phyloP scores from a whole-genome alignment of 2,797 vertebrate species.

The Pipistrellus nathusii region DNA sequence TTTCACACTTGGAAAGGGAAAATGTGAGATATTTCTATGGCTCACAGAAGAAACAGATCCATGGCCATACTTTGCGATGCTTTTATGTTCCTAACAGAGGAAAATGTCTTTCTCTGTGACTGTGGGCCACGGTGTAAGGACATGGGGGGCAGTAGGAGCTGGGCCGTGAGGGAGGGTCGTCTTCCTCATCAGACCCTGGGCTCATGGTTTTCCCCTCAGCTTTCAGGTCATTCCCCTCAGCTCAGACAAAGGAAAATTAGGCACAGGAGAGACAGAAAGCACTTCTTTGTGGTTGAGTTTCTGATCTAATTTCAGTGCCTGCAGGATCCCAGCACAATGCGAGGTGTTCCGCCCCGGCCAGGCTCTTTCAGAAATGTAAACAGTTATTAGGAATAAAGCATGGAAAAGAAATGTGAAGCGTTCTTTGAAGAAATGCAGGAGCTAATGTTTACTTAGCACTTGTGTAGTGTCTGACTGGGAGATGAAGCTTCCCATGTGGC shows the following conservation, averaged over 20 bases:
- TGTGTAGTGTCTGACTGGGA: neutral
- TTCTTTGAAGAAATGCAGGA: constrained; percentile 2
- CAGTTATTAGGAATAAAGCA: constrained; percentile 11
- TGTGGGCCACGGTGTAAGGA: neutral
- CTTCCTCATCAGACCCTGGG: neutral
- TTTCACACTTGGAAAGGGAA: neutral
- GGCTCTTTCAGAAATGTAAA: constrained; percentile 27
- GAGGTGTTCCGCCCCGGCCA: neutral
- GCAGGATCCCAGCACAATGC: neutral
- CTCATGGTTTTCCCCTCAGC: neutral
- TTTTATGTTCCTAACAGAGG: neutral
- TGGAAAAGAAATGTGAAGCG: neutral
- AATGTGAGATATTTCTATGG: constrained; percentile 32
- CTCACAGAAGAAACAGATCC: neutral
- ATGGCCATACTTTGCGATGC: neutral
- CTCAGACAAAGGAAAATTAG: neutral
- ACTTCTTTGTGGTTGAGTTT: neutral
- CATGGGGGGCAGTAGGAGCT: neutral
- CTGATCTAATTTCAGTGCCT: neutral
- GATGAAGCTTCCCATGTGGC: neutral
- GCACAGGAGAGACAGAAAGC: neutral
- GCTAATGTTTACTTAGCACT: neutral
- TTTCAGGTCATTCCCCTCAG: constrained; percentile 1
- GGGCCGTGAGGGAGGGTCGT: neutral
- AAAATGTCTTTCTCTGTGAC: constrained; percentile 6